A percentile compares a stretch with the other conserved stretches of the same genome.
These are phyloP conservation scores for Plectus sambesii DNA, from an alignment of 1,140 invertebrate genomes.

Conservation along the genomic window DNA sequence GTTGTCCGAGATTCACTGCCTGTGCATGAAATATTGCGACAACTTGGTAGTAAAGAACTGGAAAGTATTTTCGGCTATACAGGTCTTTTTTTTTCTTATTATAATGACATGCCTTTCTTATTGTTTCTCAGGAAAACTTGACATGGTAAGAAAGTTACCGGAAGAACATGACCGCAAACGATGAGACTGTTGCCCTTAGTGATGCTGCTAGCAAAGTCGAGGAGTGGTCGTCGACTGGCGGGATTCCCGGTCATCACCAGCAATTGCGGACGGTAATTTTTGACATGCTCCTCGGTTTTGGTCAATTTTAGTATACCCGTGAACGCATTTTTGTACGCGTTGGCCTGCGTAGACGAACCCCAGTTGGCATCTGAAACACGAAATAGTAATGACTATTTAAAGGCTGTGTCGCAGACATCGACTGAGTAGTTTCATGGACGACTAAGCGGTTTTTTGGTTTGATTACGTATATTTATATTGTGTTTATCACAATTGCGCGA, in stretches of 20 bases:
- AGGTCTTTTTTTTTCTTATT: too few relatives aligned
- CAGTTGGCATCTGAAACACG: slow-evolving; percentile 55
- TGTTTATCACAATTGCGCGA: background rate
- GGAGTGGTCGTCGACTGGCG: slow-evolving; percentile 49
- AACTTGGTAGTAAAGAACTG: too few relatives aligned
- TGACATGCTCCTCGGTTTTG: slow-evolving; percentile 54
- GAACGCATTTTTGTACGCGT: slow-evolving; percentile 56
- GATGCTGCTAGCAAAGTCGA: slow-evolving; percentile 54
- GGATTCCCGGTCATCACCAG: slow-evolving; percentile 53
- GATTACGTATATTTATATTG: background rate
- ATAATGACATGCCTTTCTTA: too few relatives aligned
- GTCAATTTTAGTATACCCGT: slow-evolving; percentile 51
- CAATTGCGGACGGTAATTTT: slow-evolving; percentile 55
- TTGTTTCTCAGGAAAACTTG: too few relatives aligned
- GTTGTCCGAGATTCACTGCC: background rate
- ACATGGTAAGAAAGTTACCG: slow-evolving; percentile 35
- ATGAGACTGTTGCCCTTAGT: slow-evolving; percentile 53
- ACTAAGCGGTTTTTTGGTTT: slow-evolving; percentile 18
- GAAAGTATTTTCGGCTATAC: too few relatives aligned
- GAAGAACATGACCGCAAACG: slow-evolving; percentile 51
- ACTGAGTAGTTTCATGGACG: background rate
- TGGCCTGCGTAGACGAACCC: slow-evolving; percentile 57
- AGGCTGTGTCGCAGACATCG: slow-evolving; percentile 13
- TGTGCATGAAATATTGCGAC: background rate
- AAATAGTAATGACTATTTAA: slow-evolving; percentile 31